Percentiles rank a stretch among this genome's conserved stretches.
Evolutionary conservation across 2,113 vertebrate species (phyloP).

Genomic region (Sphyrna mokarran): DNA sequence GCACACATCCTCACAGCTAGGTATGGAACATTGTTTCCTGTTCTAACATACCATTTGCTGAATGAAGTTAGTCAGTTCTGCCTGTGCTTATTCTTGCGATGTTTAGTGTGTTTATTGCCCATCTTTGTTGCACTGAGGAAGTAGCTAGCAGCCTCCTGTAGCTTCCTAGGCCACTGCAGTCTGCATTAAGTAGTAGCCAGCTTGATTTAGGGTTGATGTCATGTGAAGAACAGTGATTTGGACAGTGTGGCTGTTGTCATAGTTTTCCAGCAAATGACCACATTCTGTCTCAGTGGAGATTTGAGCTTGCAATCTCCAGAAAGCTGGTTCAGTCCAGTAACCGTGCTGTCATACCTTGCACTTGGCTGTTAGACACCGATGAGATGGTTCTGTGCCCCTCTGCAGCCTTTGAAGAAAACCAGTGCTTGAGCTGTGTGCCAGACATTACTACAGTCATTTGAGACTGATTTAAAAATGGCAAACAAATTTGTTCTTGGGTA

Average conservation of each 20-base stretch:
- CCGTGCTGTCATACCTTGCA: background rate
- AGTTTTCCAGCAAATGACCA: background rate
- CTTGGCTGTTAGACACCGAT: background rate
- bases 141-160: background rate
- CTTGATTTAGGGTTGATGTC: background rate
- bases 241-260: background rate
- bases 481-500: background rate
- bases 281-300: background rate
- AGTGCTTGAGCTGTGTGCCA: background rate
- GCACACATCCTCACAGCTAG: background rate
- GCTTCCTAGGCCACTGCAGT: too few relatives aligned
- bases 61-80: background rate
- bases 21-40: background rate
- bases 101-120: background rate
- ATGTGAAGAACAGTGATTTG: background rate
- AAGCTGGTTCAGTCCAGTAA: background rate
- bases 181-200: background rate
- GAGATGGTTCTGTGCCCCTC: background rate
- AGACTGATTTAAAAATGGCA: background rate
- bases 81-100: background rate
- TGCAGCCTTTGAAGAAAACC: background rate
- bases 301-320: background rate
- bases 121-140: background rate
- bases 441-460: background rate
- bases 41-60: background rate